Base-by-base conservation (phyloP, 2,113 vertebrate genomes). In the Pelvicachromis taeniatus region DNA sequence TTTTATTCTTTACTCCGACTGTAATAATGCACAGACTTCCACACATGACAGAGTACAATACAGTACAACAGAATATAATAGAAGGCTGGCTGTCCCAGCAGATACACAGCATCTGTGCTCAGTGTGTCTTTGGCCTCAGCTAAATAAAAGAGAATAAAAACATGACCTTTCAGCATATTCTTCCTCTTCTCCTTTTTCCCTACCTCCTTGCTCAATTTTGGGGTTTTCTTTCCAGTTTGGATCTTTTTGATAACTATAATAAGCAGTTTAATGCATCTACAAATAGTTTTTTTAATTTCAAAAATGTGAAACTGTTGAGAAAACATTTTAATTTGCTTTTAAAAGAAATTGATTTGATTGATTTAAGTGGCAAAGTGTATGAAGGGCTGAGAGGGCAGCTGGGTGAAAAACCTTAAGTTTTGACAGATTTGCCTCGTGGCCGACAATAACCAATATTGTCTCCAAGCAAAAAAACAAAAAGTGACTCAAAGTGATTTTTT, bases 111-210 rank as follows among this genome's bases (percentile, higher is more conserved):
- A 14, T 35, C 73, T 78, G 38, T 40, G 35, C 40, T 52, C 50
- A 45, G 40, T 55, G 3, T 87, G 40, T 78, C 33, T 85, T 52
- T 85, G 83, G 81, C 85, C 81, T 89, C 82, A 31, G 65, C n/a
- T 23, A 83, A 90, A 91, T 90, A 82, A 91, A 92, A 89, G 78
- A 48, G 88, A 89, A 88, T 87, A 87, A 88, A 92, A 89, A 90
- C 81, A 80, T 86, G 83, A 86, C 82, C 79, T 92, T 87, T 89
- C 83, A 81, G n/a, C 77, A 45, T 68, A 58, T 77, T 68, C 54
- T 61, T 80, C 79, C 38, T 82, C 55, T 50, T 65, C 77, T 68
- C 29, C 56, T 23, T 65, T 35, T 45, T 56, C 81, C 21, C 83
- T 63, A 89, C 73, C 50, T 35, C 58, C 23, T n/a, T 48, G 1